Evolutionary conservation across 2,888 invertebrate genomes (phyloP).

Genomic region (Ormyrus rosae): DNA sequence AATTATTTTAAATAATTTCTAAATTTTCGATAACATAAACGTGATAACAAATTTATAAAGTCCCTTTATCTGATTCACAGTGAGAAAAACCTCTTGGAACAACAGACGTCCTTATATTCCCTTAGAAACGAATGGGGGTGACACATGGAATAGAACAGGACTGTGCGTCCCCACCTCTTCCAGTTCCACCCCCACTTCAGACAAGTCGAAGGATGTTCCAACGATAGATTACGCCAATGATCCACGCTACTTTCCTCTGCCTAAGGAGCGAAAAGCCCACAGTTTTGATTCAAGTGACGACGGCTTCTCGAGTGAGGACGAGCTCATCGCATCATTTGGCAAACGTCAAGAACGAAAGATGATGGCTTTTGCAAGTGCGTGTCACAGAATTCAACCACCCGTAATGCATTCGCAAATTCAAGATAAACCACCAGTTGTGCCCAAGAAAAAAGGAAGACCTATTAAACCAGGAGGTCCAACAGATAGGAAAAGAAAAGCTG

Average conservation of each 20-base stretch:
- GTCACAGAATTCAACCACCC: not conserved
- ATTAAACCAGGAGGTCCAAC: slow-evolving; percentile 76
- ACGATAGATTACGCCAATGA: slow-evolving; percentile 79
- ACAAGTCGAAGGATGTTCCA: slow-evolving; percentile 76
- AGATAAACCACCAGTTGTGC: slow-evolving; percentile 63
- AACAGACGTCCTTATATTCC: slow-evolving; percentile 70
- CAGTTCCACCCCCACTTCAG: slow-evolving; percentile 65
- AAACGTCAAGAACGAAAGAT: slow-evolving; percentile 50
- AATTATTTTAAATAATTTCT: too few species aligned
- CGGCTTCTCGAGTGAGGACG: slow-evolving; percentile 79
- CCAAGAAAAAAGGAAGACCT: slow-evolving; percentile 73
- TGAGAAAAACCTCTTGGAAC: slow-evolving; percentile 82
- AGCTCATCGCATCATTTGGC: slow-evolving; percentile 66
- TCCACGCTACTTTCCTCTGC: slow-evolving; percentile 84
- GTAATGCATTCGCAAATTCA: not conserved
- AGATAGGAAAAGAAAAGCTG: slow-evolving; percentile 75
- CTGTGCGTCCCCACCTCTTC: too few species aligned
- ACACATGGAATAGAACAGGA: slow-evolving; percentile 58
- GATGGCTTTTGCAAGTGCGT: slow-evolving; percentile 22
- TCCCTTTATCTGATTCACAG: not conserved
- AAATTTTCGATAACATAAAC: too few species aligned
- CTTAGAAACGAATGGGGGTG: slow-evolving; percentile 61
- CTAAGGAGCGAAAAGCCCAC: slow-evolving; percentile 84
- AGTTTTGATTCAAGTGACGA: slow-evolving; percentile 82
- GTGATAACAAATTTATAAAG: not conserved